Percentiles rank a stretch among this genome's conserved stretches.
These are phyloP conservation scores for Trypoxylon attenuatum DNA, from an alignment of 2,888 invertebrate genomes.

Conservation along the genomic window DNA sequence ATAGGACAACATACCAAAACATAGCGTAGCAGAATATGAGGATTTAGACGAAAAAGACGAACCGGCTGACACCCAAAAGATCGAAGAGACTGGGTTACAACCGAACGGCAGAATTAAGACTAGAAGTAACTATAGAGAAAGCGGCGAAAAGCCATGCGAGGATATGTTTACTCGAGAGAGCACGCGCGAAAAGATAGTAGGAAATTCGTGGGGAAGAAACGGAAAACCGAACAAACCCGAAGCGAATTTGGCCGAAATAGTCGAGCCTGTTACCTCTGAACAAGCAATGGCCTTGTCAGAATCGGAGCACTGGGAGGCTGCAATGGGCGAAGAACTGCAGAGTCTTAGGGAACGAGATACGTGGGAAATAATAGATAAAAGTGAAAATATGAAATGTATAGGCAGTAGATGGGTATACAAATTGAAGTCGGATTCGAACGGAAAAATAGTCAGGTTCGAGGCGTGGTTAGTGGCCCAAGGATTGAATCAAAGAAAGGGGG, in stretches of 20 bases:
- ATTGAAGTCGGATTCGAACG: slow-evolving; percentile 17
- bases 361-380: slow-evolving; percentile 18
- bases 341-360: slow-evolving; percentile 12
- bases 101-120: too few species aligned
- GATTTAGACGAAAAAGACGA: too few species aligned
- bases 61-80: too few species aligned
- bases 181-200: slow-evolving; percentile 10
- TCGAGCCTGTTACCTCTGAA: slow-evolving; percentile 13
- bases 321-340: slow-evolving; percentile 10
- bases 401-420: slow-evolving; percentile 31
- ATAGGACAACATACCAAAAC: too few species aligned
- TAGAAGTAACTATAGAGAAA: background rate
- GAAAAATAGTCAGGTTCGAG: slow-evolving; percentile 17
- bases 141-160: background rate
- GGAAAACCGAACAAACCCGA: slow-evolving; percentile 14
- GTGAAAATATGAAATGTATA: slow-evolving; percentile 3
- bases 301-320: slow-evolving; percentile 4
- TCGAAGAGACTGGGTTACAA: background rate
- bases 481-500: background rate
- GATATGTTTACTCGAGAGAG: too few species aligned
- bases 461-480: slow-evolving; percentile 22
- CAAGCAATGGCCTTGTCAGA: slow-evolving; percentile 18
- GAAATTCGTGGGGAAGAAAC: slow-evolving; percentile 13
- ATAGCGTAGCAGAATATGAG: too few species aligned
- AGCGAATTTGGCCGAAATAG: slow-evolving; percentile 7